Conservation (phyloP, 1,140 invertebrate species). For the Aphis gossypii region DNA sequence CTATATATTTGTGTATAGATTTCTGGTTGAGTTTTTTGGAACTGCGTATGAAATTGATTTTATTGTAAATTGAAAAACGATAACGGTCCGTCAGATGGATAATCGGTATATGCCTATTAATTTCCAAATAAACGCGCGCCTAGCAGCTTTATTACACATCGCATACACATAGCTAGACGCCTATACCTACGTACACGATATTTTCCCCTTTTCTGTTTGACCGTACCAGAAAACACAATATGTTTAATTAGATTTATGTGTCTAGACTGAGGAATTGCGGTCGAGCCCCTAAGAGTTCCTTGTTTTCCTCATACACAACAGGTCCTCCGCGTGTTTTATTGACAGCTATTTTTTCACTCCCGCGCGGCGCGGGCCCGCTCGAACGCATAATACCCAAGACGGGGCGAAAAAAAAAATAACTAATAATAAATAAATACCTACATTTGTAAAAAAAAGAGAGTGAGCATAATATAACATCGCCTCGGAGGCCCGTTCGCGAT, state of each 20-base stretch:
- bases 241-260: slow-evolving; percentile 58
- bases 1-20: not conserved
- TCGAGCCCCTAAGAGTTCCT: slow-evolving; percentile 53
- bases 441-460: slow-evolving; percentile 37
- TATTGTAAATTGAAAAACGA: not conserved
- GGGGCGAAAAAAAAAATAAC: slow-evolving; percentile 15
- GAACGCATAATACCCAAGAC: slow-evolving; percentile 31
- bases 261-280: slow-evolving; percentile 57
- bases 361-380: not conserved
- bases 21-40: not conserved
- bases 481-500: not conserved
- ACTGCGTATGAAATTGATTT: not conserved
- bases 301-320: not conserved
- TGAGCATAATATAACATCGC: not conserved
- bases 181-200: not conserved
- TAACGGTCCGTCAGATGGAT: not conserved
- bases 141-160: not conserved
- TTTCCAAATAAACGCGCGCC: not conserved
- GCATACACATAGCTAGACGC: too few species aligned
- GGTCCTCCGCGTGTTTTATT: slow-evolving; percentile 52
- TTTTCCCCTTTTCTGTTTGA: slow-evolving; percentile 19
- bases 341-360: slow-evolving; percentile 44
- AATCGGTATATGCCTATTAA: not conserved
- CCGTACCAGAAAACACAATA: slow-evolving; percentile 22
- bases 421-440: slow-evolving; percentile 46